A percentile compares a stretch with the other conserved stretches of the same genome.
phyloP scores from a whole-genome alignment of 2,888 invertebrate species.

The Drosophila eohydei region DNA sequence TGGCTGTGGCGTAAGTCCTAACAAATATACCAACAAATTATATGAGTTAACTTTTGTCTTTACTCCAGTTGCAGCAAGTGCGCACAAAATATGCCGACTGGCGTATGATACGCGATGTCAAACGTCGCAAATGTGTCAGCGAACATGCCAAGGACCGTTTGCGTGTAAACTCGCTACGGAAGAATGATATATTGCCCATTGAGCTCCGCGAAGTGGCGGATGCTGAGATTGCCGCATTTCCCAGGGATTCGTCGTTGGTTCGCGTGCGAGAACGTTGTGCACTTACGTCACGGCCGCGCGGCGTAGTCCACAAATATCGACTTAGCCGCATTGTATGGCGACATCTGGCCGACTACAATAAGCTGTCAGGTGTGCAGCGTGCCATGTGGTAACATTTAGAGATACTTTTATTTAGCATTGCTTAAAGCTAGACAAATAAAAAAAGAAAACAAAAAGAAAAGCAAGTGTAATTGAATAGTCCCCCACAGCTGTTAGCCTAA shows the following conservation, averaged over 20 bases:
- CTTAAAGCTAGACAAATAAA: conserved; percentile 10
- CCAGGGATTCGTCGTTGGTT: conserved; percentile 89
- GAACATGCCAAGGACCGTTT: conserved; percentile 91
- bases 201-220: conserved; percentile 92
- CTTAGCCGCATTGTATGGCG: conserved; percentile 96
- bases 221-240: conserved; percentile 91
- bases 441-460: conserved; percentile 15
- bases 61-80: conserved; percentile 88
- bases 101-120: conserved; percentile 94
- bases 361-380: conserved; percentile 95
- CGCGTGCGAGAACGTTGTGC: conserved; percentile 92
- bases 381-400: conserved; percentile 91
- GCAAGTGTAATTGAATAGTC: conserved; percentile 10
- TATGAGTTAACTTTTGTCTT: not conserved
- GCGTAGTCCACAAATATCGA: conserved; percentile 92
- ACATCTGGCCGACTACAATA: conserved; percentile 96
- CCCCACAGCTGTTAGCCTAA: conserved; percentile 31
- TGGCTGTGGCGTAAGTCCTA: conserved; percentile 77
- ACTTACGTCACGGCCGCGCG: conserved; percentile 94
- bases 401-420: conserved; percentile 43
- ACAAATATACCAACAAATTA: not conserved
- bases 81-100: conserved; percentile 92
- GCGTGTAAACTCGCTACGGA: conserved; percentile 92
- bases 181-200: conserved; percentile 93
- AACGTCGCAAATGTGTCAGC: conserved; percentile 90